Conservation (phyloP, 2,888 invertebrate genomes). For the Drosophila basisetae region DNA sequence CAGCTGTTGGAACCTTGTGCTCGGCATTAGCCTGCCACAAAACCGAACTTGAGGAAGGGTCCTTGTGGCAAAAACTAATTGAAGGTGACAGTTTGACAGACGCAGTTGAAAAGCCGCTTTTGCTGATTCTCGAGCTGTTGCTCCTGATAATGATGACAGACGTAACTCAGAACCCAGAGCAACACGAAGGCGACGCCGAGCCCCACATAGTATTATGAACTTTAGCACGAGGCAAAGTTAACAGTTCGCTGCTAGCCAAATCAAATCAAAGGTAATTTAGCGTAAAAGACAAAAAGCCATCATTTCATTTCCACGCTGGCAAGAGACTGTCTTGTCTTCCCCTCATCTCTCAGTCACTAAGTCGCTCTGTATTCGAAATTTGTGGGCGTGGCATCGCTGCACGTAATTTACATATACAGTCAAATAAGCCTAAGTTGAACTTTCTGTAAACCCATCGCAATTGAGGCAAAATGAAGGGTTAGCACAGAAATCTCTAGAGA, state of each 20-base stretch:
- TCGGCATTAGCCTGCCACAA: conserved; percentile 52
- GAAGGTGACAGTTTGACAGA: conserved; percentile 61
- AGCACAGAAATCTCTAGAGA: neutral
- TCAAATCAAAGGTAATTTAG: conserved; percentile 80
- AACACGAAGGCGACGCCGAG: neutral
- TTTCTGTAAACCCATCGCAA: neutral
- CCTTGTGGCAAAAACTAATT: conserved; percentile 66
- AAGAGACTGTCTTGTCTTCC: conserved; percentile 1
- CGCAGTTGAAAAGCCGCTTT: conserved; percentile 33
- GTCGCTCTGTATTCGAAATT: neutral
- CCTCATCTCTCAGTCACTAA: neutral
- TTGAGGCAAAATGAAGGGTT: neutral
- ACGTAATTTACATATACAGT: conserved; percentile 35
- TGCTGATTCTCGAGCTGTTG: conserved; percentile 13
- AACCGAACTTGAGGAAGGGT: conserved; percentile 12
- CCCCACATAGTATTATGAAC: neutral
- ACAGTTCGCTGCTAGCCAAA: conserved; percentile 57
- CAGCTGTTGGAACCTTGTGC: conserved; percentile 57
- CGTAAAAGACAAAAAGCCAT: conserved; percentile 80
- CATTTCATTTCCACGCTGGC: conserved; percentile 63
- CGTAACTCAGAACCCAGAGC: neutral
- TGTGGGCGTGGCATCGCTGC: conserved; percentile 32
- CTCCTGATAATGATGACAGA: conserved; percentile 37
- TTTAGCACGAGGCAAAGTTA: conserved; percentile 33
- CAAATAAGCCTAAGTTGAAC: neutral